Conservation (phyloP, 2,888 invertebrate genomes). For the Pterostichus madidus region DNA sequence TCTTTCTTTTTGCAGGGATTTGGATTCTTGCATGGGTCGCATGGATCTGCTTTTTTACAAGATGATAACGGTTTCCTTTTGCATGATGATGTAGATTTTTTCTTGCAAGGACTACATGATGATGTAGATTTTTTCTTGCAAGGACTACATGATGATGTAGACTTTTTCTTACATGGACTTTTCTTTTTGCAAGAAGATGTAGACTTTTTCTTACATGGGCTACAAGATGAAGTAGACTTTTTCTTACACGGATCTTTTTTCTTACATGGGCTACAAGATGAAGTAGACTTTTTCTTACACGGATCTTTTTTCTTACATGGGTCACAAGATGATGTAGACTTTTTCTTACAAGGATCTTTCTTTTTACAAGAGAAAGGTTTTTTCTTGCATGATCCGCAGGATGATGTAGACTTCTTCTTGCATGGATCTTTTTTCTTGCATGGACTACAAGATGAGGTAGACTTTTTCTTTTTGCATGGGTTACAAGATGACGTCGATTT, state of each 20-base stretch:
- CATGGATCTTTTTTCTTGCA: constrained; percentile 55
- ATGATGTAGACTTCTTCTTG: constrained; percentile 26
- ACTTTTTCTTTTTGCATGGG: constrained; percentile 11
- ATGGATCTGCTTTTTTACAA: constrained; percentile 20
- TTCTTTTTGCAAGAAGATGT: constrained; percentile 1
- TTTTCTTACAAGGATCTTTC: constrained; percentile 46
- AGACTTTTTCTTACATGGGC: constrained; percentile 28
- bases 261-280: constrained; percentile 25
- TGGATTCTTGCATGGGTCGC: background rate
- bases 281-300: constrained; percentile 25
- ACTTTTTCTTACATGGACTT: constrained; percentile 22
- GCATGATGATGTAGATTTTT: background rate
- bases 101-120: constrained; percentile 2
- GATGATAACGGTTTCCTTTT: background rate
- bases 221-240: constrained; percentile 12
- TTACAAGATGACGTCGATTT: constrained; percentile 6
- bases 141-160: too few relatives aligned
- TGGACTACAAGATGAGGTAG: constrained; percentile 31
- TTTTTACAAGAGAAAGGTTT: background rate
- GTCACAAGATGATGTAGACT: constrained; percentile 34
- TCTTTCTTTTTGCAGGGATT: background rate
- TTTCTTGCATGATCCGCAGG: constrained; percentile 13
- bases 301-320: constrained; percentile 34
- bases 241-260: constrained; percentile 40
- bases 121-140: constrained; percentile 11